Percentiles rank a stretch among this genome's conserved stretches.
phyloP scores from a whole-genome alignment of 2,888 invertebrate genomes.

The Seladonia tumulorum region DNA sequence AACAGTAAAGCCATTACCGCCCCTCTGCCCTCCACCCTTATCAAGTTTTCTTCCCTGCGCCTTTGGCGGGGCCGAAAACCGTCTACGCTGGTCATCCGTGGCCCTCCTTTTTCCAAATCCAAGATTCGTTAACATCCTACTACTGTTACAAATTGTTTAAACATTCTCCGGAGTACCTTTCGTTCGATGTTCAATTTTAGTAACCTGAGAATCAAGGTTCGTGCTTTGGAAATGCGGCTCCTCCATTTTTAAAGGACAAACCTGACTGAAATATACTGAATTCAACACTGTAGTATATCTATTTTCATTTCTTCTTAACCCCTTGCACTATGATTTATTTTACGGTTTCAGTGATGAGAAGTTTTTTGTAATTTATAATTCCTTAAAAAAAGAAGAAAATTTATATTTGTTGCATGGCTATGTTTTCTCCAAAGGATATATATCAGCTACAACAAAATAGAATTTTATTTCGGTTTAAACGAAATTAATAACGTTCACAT shows the following conservation, averaged over 20 bases:
- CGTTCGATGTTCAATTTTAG: background rate
- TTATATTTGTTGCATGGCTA: too few species aligned
- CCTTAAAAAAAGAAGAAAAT: too few species aligned
- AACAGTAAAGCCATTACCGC: constrained; percentile 81
- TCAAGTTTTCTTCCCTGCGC: constrained; percentile 36
- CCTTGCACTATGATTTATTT: too few species aligned
- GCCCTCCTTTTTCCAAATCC: background rate
- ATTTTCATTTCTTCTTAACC: background rate
- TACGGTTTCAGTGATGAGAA: too few species aligned
- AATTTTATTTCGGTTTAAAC: too few species aligned
- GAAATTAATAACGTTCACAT: too few species aligned
- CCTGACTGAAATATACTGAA: background rate
- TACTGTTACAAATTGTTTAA: background rate
- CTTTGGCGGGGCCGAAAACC: background rate
- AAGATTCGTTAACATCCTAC: background rate
- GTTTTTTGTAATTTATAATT: too few species aligned
- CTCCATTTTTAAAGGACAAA: background rate
- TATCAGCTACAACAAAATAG: too few species aligned
- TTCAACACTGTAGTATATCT: background rate
- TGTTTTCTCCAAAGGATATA: too few species aligned
- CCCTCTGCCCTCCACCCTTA: constrained; percentile 55
- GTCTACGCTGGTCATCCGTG: background rate
- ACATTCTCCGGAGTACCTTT: background rate
- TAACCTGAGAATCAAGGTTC: background rate
- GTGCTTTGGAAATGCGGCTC: background rate